Evolutionary conservation across 2,113 vertebrate species (phyloP).

Genomic region (Equus quagga): DNA sequence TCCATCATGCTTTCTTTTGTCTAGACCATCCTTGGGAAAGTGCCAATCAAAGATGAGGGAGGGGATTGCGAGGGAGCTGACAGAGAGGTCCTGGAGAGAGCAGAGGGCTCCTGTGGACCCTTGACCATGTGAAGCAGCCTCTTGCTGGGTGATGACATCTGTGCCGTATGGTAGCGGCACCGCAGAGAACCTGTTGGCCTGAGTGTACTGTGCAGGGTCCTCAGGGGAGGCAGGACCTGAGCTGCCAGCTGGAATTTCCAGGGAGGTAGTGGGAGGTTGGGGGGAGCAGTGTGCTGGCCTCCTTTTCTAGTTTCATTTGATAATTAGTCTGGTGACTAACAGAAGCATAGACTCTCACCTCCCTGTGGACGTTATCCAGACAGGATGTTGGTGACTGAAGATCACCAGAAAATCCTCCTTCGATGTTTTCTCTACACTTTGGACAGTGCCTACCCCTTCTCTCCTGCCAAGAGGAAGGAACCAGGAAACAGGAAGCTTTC

Average conservation of each 20-base stretch:
- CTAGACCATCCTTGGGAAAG: neutral
- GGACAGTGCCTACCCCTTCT: neutral
- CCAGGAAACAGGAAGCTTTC: neutral
- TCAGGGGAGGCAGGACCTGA: neutral
- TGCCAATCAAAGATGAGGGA: accelerated
- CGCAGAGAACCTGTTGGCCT: accelerated
- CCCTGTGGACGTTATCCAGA: neutral
- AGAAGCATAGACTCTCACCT: neutral
- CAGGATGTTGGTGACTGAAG: neutral
- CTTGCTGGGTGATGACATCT: neutral
- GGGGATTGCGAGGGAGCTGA: neutral
- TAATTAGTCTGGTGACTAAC: neutral
- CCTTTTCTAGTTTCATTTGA: neutral
- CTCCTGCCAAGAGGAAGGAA: neutral
- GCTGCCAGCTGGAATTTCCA: neutral
- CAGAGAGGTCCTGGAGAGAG: neutral
- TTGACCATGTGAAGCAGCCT: neutral
- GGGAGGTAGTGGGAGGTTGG: neutral
- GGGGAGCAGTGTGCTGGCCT: neutral
- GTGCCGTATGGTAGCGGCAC: accelerated
- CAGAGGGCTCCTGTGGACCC: too few species aligned
- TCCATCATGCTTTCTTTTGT: neutral
- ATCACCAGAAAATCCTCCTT: neutral
- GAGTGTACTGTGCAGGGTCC: neutral
- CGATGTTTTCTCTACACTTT: neutral